These are phyloP conservation scores for Helicoverpa zea DNA, from an alignment of 1,140 invertebrate species.

Conservation along the genomic window DNA sequence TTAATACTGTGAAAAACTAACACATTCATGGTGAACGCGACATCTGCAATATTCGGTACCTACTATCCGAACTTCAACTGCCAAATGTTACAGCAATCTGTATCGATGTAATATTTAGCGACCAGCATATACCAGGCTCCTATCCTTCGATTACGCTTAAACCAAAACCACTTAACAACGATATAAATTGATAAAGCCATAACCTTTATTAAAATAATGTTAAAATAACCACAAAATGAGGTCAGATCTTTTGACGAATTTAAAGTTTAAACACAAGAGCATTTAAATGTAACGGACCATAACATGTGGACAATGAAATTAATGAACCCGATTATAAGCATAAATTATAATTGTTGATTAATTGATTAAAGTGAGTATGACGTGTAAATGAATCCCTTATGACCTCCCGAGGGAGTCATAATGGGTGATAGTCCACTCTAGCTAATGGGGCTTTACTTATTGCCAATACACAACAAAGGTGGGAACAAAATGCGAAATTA, in stretches of 20 bases:
- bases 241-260: too few relatives aligned
- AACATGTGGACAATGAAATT: background rate
- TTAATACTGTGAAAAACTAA: too few relatives aligned
- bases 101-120: too few relatives aligned
- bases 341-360: constrained; percentile 5
- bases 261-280: background rate
- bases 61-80: too few relatives aligned
- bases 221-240: too few relatives aligned
- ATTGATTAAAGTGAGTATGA: constrained; percentile 1
- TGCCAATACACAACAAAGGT: background rate
- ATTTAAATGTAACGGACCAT: background rate
- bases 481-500: background rate
- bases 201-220: too few relatives aligned
- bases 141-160: too few relatives aligned
- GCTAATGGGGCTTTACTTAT: constrained; percentile 8
- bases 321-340: background rate
- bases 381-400: constrained; percentile 4
- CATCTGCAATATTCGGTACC: too few relatives aligned
- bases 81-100: background rate
- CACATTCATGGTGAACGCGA: too few relatives aligned
- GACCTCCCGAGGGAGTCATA: background rate
- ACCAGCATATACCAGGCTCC: too few relatives aligned
- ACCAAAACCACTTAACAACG: too few relatives aligned
- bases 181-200: too few relatives aligned
- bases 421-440: background rate